Evolutionary conservation across 2,888 invertebrate genomes (phyloP).

Genomic region (Pollenia amentaria): DNA sequence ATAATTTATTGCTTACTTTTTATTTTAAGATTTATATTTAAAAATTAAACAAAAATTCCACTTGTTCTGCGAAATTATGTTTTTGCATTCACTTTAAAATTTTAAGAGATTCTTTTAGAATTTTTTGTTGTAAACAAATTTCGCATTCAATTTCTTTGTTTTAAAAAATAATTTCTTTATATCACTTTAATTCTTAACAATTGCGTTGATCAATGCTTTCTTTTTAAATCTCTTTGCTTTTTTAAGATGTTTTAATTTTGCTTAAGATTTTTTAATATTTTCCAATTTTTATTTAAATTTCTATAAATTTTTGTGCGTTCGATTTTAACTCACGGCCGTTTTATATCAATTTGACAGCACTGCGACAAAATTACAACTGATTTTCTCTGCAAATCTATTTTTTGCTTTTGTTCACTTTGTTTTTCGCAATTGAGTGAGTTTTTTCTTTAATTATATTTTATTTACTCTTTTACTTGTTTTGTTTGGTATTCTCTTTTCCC

Average conservation of each 20-base stretch:
- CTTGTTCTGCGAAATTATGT: conserved; percentile 27
- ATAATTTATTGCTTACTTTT: conserved; percentile 46
- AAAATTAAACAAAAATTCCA: conserved; percentile 27
- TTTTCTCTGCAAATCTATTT: conserved; percentile 47
- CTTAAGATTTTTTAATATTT: conserved; percentile 56
- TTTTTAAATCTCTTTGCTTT: conserved; percentile 31
- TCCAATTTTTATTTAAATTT: conserved; percentile 24
- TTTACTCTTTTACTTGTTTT: conserved; percentile 33
- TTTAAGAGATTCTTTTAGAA: conserved; percentile 18
- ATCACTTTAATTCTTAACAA: conserved; percentile 6
- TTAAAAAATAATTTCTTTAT: background rate
- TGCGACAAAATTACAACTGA: conserved; percentile 77
- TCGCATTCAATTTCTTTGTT: background rate
- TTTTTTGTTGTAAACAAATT: conserved; percentile 21
- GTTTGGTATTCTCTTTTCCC: conserved; percentile 1
- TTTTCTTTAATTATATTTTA: background rate
- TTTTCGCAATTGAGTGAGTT: conserved; percentile 56
- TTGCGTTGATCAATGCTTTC: conserved; percentile 48
- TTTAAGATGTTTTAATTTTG: background rate
- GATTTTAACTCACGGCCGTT: conserved; percentile 60
- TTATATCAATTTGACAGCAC: conserved; percentile 69
- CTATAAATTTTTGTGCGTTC: conserved; percentile 67
- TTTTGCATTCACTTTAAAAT: conserved; percentile 1
- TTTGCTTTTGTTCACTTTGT: conserved; percentile 29
- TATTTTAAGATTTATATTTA: conserved; percentile 29